Percentiles rank a stretch among this genome's conserved stretches.
phyloP scores from a whole-genome alignment of 2,888 invertebrate species.

The Tillus elongatus region DNA sequence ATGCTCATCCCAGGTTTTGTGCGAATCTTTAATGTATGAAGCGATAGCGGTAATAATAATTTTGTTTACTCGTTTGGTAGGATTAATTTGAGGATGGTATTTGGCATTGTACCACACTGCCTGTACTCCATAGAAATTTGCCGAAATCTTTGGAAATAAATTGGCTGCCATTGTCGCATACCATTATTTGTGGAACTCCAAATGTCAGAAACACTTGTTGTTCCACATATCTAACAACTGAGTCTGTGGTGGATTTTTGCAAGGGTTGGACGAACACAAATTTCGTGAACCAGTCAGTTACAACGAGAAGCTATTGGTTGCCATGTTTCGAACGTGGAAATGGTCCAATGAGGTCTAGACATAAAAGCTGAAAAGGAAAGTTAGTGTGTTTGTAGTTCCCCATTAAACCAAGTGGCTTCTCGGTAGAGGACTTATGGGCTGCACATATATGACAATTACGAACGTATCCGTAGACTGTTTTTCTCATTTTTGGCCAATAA shows the following conservation, averaged over 20 bases:
- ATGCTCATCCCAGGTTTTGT: slow-evolving; percentile 24
- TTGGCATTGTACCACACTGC: slow-evolving; percentile 17
- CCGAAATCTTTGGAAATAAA: slow-evolving; percentile 18
- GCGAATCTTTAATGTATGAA: too few relatives aligned
- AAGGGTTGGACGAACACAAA: slow-evolving; percentile 12
- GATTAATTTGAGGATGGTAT: slow-evolving; percentile 29
- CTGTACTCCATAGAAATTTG: slow-evolving; percentile 16
- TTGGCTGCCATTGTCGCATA: slow-evolving; percentile 22
- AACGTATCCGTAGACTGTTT: slow-evolving; percentile 17
- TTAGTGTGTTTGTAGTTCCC: slow-evolving; percentile 10
- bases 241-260: slow-evolving; percentile 3
- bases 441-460: slow-evolving; percentile 16
- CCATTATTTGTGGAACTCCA: slow-evolving; percentile 20
- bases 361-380: slow-evolving; percentile 7
- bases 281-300: slow-evolving; percentile 12
- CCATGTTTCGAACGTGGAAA: slow-evolving; percentile 9
- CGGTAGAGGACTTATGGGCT: slow-evolving; percentile 15
- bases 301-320: slow-evolving; percentile 8
- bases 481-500: too few relatives aligned
- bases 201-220: slow-evolving; percentile 20
- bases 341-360: slow-evolving; percentile 6
- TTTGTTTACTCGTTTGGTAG: slow-evolving; percentile 28
- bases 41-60: slow-evolving; percentile 25
- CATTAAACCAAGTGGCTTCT: slow-evolving; percentile 16
- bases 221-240: too few relatives aligned